phyloP scores from a whole-genome alignment of 2,113 vertebrate genomes.

The Nothobranchius kuhntae region DNA sequence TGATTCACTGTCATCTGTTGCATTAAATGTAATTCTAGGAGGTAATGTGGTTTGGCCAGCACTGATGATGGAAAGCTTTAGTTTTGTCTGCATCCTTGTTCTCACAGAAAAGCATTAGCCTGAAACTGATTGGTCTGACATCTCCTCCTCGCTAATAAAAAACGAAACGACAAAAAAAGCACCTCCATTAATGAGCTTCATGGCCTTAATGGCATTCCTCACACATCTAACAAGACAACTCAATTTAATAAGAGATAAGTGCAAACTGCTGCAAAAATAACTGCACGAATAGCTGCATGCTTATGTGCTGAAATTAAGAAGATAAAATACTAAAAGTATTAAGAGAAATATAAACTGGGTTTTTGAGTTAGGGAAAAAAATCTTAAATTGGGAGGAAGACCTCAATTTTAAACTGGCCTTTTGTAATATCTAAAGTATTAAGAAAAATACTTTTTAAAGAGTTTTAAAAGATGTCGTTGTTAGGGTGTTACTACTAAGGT shows the following conservation, averaged over 20 bases:
- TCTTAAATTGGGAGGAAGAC: not conserved
- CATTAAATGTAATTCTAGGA: not conserved
- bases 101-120: slow-evolving; percentile 24
- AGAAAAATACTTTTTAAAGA: no score
- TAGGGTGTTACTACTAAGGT: no score
- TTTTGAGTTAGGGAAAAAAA: slow-evolving; percentile 7
- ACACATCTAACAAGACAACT: slow-evolving; percentile 30
- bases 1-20: not conserved
- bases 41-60: not conserved
- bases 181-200: slow-evolving; percentile 24
- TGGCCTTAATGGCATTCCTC: slow-evolving; percentile 26
- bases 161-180: no score
- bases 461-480: no score
- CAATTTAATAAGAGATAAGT: slow-evolving; percentile 23
- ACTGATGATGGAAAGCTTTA: not conserved
- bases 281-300: no score
- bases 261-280: slow-evolving; percentile 10
- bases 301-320: not conserved
- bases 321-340: not conserved
- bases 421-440: not conserved
- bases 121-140: slow-evolving; percentile 28
- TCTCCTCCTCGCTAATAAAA: slow-evolving; percentile 28
- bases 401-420: slow-evolving; percentile 6
- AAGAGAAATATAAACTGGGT: not conserved
- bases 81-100: not conserved